Evolutionary conservation across 2,797 vertebrate species (phyloP), one percentile per base, ranked within the genome.

Genomic region (Sebastes matsubarae): DNA sequence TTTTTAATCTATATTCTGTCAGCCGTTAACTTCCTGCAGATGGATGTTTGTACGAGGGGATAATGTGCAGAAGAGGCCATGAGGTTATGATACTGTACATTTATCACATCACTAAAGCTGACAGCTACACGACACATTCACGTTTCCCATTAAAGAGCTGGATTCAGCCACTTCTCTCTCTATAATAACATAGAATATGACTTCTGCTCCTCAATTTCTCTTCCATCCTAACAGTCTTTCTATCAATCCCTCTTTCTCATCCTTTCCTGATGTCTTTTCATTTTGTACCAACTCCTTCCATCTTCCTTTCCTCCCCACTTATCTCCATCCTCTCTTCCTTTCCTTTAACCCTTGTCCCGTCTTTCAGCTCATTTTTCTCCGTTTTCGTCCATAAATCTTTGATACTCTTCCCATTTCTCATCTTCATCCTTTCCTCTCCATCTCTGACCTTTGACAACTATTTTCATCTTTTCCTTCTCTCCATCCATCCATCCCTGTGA

Each of bases 61-160:
- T 77, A 82, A 80, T 57, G 83, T 74, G 84, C 72, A 91, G 94
- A 85, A 89, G 83, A 75, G 82, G 77, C 75, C 82, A 57, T 2
- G 50, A 61, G 91, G 89, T 89, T 72, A 81, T 8, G 46, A 61
- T 63, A 68, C 82, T 77, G 74, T 75, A 87, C 89, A 90, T 90
- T 87, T 50, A 90, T 91, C 89, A 89, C 66, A 20, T 64, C 52
- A 58, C 59, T 54, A 74, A 84, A 82, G 88, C 86, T 66, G 90
- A 89, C 90, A 90, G 90, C 64, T 54, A 80, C 88, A 76, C 50
- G 79, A 65, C 88, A 79, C 68, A 3, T 80, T 82, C 87, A 72
- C 65, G 2, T 67, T 80, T 80, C 58, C 75, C 73, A 80, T 88
- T 81, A 75, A 79, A 75, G 73, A 81, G 42, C 82, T 6, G 14